phyloP scores from a whole-genome alignment of 2,888 invertebrate genomes.

The Strigamia crassipes region DNA sequence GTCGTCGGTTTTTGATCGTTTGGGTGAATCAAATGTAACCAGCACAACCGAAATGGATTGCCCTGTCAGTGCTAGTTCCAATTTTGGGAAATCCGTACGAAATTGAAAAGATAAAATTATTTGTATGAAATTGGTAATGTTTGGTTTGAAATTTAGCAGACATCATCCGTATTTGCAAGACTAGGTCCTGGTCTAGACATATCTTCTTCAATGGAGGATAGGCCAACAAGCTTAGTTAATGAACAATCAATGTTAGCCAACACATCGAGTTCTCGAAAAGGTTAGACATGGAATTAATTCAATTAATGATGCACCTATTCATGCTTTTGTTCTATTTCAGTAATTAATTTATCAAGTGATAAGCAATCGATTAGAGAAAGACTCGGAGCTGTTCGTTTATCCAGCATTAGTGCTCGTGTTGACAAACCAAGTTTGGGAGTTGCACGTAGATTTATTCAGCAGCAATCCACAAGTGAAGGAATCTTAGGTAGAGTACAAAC shows the following conservation, averaged over 20 bases:
- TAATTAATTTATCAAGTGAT: too few relatives aligned
- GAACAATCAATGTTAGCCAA: not conserved
- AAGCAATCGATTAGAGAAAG: not conserved
- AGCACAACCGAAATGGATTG: slow-evolving; percentile 57
- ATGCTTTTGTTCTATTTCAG: not conserved
- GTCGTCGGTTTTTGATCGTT: slow-evolving; percentile 63
- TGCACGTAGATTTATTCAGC: not conserved
- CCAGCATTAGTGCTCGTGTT: not conserved
- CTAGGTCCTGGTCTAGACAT: slow-evolving; percentile 34
- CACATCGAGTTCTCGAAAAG: not conserved
- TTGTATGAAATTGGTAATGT: not conserved
- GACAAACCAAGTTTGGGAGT: not conserved
- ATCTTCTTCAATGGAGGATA: not conserved
- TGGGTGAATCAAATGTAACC: slow-evolving; percentile 62
- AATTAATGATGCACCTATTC: not conserved
- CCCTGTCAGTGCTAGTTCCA: not conserved
- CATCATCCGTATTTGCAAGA: slow-evolving; percentile 18
- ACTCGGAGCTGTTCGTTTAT: not conserved
- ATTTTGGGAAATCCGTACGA: not conserved
- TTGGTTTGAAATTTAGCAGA: not conserved
- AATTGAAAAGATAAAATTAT: not conserved
- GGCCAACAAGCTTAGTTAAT: not conserved
- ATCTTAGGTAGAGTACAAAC: not conserved
- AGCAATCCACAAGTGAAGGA: not conserved
- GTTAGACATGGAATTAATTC: not conserved